Evolutionary conservation across 1,140 invertebrate species (phyloP).

Genomic region (Tribolium castaneum): DNA sequence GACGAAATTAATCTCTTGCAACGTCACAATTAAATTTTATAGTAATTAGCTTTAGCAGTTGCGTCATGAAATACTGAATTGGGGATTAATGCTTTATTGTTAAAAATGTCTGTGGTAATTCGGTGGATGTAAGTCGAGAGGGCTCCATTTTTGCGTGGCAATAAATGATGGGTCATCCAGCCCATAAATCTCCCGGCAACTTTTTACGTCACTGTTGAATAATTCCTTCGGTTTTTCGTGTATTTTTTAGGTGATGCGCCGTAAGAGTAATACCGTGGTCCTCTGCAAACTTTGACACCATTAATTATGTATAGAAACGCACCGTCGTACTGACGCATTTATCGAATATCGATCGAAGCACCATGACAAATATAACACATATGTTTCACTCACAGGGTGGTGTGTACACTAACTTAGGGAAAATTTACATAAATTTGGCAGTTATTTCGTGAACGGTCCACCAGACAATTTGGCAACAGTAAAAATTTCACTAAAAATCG

Average conservation of each 20-base stretch:
- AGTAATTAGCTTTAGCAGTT: not conserved
- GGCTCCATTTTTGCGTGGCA: not conserved
- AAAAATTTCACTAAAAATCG: slow-evolving; percentile 45
- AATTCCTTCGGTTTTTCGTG: not conserved
- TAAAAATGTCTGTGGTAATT: too few relatives aligned
- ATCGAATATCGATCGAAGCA: slow-evolving; percentile 48
- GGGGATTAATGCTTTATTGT: too few relatives aligned
- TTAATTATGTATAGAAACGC: slow-evolving; percentile 32
- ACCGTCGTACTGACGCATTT: slow-evolving; percentile 24
- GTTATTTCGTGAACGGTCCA: slow-evolving; percentile 43
- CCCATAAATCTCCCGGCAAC: not conserved
- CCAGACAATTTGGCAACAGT: slow-evolving; percentile 41
- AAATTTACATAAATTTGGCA: slow-evolving; percentile 45
- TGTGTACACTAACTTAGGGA: slow-evolving; percentile 34
- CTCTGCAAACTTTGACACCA: slow-evolving; percentile 11
- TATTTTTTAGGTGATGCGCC: slow-evolving; percentile 8
- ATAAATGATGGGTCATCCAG: not conserved
- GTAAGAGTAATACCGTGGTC: slow-evolving; percentile 1
- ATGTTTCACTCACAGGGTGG: slow-evolving; percentile 48
- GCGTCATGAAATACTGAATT: too few relatives aligned
- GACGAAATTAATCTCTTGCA: not conserved
- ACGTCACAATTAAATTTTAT: not conserved
- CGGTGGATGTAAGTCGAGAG: too few relatives aligned
- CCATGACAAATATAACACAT: slow-evolving; percentile 52
- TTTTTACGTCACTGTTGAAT: slow-evolving; percentile 22